Conservation (phyloP, 2,888 invertebrate species). For the Ectobius pallidus region DNA sequence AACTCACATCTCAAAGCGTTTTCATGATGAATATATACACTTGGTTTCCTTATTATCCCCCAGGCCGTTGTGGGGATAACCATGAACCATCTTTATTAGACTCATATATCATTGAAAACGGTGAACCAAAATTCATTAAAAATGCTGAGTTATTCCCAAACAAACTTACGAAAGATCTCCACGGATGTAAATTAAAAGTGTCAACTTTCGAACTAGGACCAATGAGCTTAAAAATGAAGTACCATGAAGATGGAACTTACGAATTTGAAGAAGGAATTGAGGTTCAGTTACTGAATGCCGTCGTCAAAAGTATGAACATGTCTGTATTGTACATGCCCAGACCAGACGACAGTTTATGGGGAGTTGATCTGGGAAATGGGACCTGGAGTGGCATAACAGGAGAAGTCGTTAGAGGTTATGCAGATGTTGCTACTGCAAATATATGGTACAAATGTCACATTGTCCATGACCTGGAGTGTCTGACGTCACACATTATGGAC, state of each 20-base stretch:
- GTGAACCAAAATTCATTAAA: not conserved
- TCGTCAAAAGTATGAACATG: not conserved
- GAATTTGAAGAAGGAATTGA: not conserved
- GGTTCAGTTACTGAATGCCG: not conserved
- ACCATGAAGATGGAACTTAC: not conserved
- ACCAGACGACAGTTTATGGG: conserved; percentile 1
- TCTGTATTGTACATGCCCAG: not conserved
- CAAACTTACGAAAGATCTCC: not conserved
- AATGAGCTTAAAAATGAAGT: not conserved
- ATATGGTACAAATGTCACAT: conserved; percentile 1
- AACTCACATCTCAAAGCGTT: not conserved
- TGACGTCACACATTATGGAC: not conserved
- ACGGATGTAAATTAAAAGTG: not conserved
- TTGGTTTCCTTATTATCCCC: not conserved
- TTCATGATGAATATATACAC: not conserved
- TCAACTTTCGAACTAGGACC: not conserved
- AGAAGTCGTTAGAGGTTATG: not conserved
- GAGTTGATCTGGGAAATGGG: not conserved
- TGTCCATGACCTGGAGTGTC: not conserved
- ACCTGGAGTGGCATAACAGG: not conserved
- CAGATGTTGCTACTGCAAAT: not conserved
- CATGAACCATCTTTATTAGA: not conserved
- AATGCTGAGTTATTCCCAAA: not conserved
- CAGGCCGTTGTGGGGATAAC: not conserved
- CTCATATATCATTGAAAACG: not conserved